These are phyloP conservation scores for Hydropsyche tenuis DNA, from an alignment of 1,140 invertebrate genomes.

Conservation along the genomic window DNA sequence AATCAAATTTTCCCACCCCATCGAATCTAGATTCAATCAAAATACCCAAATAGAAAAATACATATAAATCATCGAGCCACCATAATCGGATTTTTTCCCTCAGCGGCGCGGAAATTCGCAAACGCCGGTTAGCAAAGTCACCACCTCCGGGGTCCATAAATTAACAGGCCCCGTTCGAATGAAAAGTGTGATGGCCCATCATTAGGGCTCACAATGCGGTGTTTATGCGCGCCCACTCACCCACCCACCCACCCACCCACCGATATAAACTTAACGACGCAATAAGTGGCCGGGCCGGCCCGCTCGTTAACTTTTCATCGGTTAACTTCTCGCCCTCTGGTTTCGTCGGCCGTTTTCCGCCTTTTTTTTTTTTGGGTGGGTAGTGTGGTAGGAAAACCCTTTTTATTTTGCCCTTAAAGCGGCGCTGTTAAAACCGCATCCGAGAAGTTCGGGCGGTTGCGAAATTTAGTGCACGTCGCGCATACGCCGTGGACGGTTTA, in stretches of 20 bases:
- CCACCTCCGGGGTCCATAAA: conserved; percentile 6
- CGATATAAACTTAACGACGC: conserved; percentile 42
- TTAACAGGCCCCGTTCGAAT: conserved; percentile 1
- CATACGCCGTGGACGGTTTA: not conserved
- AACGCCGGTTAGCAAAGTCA: no score
- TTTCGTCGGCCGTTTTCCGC: not conserved
- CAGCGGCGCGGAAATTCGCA: no score
- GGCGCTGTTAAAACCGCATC: conserved; percentile 1
- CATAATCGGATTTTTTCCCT: no score
- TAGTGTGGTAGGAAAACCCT: not conserved
- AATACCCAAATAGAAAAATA: no score
- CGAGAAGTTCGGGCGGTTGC: conserved; percentile 1
- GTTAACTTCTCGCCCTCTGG: conserved; percentile 27
- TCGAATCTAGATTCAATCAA: no score
- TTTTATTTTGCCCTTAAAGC: conserved; percentile 11
- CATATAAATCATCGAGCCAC: no score
- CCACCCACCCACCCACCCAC: not conserved
- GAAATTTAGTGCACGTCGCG: conserved; percentile 1
- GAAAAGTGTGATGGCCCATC: conserved; percentile 30
- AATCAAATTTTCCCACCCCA: no score
- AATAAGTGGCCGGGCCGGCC: conserved; percentile 39
- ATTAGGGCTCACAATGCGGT: conserved; percentile 33
- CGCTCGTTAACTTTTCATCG: conserved; percentile 42
- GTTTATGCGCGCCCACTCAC: conserved; percentile 29
- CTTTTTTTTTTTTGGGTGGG: not conserved